Evolutionary conservation across 2,888 invertebrate genomes (phyloP).

Genomic region (Andrena flavipes): DNA sequence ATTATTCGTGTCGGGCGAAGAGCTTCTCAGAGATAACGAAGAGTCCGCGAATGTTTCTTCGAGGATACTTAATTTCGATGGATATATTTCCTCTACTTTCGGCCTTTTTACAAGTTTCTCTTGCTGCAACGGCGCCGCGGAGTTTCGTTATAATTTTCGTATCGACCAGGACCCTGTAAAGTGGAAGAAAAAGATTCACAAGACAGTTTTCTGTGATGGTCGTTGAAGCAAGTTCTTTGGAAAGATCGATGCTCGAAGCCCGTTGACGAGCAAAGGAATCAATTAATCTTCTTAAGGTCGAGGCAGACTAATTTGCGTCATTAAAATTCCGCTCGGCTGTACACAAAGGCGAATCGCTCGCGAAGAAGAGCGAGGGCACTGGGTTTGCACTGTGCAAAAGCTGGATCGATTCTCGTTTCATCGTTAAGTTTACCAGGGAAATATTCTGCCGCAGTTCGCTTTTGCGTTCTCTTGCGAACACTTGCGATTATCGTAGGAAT

Average conservation of each 20-base stretch:
- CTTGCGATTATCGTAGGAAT: no score
- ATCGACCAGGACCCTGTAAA: not conserved
- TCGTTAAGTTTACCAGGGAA: not conserved
- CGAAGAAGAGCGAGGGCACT: not conserved
- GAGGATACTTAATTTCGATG: conserved; percentile 35
- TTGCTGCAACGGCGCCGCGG: not conserved
- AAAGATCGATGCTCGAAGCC: not conserved
- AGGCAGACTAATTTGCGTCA: conserved; percentile 1
- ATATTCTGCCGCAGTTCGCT: not conserved
- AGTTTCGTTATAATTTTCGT: conserved; percentile 1
- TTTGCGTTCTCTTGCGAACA: not conserved
- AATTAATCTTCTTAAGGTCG: conserved; percentile 8
- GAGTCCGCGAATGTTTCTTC: conserved; percentile 50
- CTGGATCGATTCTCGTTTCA: not conserved
- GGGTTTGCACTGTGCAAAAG: no score
- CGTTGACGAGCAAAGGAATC: not conserved
- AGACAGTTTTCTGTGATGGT: not conserved
- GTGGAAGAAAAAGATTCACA: not conserved
- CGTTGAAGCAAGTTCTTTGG: not conserved
- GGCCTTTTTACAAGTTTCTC: not conserved
- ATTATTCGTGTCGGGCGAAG: conserved; percentile 62
- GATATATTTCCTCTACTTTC: not conserved
- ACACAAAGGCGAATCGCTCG: not conserved
- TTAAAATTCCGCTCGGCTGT: conserved; percentile 9
- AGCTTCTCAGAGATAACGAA: conserved; percentile 25